These are phyloP conservation scores for Lordiphosa andalusiaca DNA, from an alignment of 2,888 invertebrate genomes.

Conservation along the genomic window DNA sequence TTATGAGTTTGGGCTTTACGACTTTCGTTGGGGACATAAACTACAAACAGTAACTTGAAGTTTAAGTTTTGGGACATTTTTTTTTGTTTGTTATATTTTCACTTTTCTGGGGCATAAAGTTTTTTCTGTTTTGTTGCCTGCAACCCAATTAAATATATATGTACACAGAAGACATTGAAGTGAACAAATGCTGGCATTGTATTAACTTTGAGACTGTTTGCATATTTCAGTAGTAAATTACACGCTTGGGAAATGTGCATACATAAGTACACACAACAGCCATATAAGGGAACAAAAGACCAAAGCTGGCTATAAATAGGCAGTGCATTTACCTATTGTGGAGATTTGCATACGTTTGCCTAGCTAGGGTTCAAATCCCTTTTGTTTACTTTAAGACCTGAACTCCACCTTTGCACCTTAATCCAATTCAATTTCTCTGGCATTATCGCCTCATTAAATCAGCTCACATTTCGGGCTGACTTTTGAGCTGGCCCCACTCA, in stretches of 20 bases:
- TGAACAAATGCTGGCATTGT: constrained; percentile 2
- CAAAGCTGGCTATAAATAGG: constrained; percentile 9
- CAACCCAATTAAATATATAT: too few relatives aligned
- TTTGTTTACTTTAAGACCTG: constrained; percentile 9
- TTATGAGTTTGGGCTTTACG: constrained; percentile 9
- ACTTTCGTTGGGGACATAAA: constrained; percentile 1
- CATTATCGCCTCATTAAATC: constrained; percentile 37
- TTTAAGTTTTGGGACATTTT: constrained; percentile 2
- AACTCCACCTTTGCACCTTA: constrained; percentile 22
- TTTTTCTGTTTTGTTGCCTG: too few relatives aligned
- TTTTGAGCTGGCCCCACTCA: constrained; percentile 21
- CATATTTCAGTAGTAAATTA: constrained; percentile 54
- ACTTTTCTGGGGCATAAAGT: constrained; percentile 1
- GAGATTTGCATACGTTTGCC: constrained; percentile 48
- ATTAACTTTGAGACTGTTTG: constrained; percentile 41
- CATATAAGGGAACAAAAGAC: constrained; percentile 16
- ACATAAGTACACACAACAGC: constrained; percentile 18
- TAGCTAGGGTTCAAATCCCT: constrained; percentile 1
- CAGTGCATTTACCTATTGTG: constrained; percentile 32
- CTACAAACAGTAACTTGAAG: neutral
- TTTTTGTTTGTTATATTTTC: neutral
- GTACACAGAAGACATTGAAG: too few relatives aligned
- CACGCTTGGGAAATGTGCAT: constrained; percentile 32
- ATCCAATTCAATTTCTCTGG: constrained; percentile 36
- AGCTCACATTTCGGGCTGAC: constrained; percentile 21